Evolutionary conservation across 2,113 vertebrate species (phyloP), one percentile per base, ranked within the genome.

Genomic region (Dicaeum eximium): DNA sequence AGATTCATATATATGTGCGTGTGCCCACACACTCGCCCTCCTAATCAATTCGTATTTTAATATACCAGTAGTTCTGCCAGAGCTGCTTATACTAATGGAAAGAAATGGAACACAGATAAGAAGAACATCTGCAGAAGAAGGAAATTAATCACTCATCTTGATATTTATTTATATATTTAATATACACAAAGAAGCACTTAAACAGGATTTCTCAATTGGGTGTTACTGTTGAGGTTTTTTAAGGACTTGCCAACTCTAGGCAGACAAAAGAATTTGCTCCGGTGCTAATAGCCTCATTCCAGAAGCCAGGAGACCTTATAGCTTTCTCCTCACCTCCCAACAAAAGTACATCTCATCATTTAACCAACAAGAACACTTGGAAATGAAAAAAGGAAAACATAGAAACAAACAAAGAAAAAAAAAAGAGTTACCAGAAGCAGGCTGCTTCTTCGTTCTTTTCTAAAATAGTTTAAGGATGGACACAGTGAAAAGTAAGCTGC

Each of bases 1-100:
- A 82, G 57, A 44, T 62, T 70, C 10, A 0, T n/a, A 4, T 11
- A 2, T 10, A 2, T 18, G 1, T 65, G 4, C 20, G 6, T 2
- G 15, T 5, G 37, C 7, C 56, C 5, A 38, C 15, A 62, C 15
- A 50, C 22, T 7, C 6, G 1, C 14, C n/a, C 3, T 44, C 31
- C 28, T 60, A 9, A 51, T 14, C 25, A 27, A n/a, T 72, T 48
- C 25, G 5, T 53, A n/a, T 54, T 74, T 89, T 42, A 62, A 28
- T 14, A 62, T 1, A 58, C 4, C 44, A 66, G 15, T 19, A 65
- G 53, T 23, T 74, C 70, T 84, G 35, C 33, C 71, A 92, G 10
- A 31, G n/a, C 23, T 91, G 45, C 42, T 80, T 17, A 66, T 8
- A 45, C 6, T 45, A 65, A 50, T 5, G 33, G 35, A 60, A 86